Base-by-base conservation (phyloP, 2,888 invertebrate genomes). In the Drosophila nr. perissopoda region DNA sequence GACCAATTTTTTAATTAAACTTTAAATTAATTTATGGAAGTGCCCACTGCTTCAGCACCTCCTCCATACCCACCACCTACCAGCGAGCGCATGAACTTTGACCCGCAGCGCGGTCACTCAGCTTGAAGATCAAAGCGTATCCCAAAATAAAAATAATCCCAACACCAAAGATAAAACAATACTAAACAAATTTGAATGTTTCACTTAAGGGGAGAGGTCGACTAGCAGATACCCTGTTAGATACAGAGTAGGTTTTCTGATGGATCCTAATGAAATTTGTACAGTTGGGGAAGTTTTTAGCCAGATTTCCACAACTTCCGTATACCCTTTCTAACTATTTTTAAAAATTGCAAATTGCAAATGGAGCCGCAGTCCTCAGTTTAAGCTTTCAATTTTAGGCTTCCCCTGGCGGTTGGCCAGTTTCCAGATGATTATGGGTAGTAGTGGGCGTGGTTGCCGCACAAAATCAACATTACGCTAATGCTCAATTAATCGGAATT, bases 401-500 rank as follows among this genome's bases (percentile, higher is more conserved):
- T 4, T 31, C 34, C 29, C n/a, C 16, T 10, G 38, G 36, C 25
- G 31, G 36, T 29, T 13, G n/a, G 11, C 2, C 11, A 21, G 31
- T 33, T 18, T 4, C 2, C 2, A 11, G 2, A 25, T 4, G 38
- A 6, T 25, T 16, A 25, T 18, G 25, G 16, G 16, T 8, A 4
- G 38, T 21, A 2, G 29, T 18, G 48, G 25, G 42, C 25, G 52
- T 18, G 56, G 58, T 38, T 38, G 36, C 29, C 58, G 69, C 70
- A 67, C 73, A 70, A 73, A 87, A 80, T 80, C 80, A 85, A 89
- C 88, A 85, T 75, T 75, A 76, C 83, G 75, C 85, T 89, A 90
- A 90, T 90, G 87, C 77, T 82, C 82, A 91, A 86, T 91, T 91
- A 90, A 91, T 91, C 89, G 80, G 80, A 86, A 84, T 91, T 80